Evolutionary conservation across 2,797 vertebrate genomes (phyloP).

Genomic region (Galagoides demidoff): DNA sequence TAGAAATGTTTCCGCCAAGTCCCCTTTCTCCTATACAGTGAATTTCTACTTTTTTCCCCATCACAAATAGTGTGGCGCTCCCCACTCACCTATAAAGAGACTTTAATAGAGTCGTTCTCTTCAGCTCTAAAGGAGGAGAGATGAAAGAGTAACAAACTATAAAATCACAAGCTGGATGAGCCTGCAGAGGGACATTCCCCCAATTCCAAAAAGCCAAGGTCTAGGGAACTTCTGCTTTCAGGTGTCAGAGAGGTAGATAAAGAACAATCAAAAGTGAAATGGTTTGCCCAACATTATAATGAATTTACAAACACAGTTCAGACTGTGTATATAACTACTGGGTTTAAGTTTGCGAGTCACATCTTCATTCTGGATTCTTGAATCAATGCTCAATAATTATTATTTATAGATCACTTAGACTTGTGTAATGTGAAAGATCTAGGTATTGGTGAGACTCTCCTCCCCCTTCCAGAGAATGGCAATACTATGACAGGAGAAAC

Average conservation of each 20-base stretch:
- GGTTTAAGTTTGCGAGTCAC: background rate
- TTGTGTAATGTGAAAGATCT: background rate
- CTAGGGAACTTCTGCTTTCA: background rate
- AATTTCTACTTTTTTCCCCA: slow-evolving; percentile 49
- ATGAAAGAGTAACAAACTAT: background rate
- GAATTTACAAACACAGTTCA: background rate
- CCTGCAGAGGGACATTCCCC: background rate
- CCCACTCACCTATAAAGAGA: slow-evolving; percentile 61
- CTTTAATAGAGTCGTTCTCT: background rate
- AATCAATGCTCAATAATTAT: background rate
- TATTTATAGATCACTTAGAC: background rate
- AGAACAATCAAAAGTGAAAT: background rate
- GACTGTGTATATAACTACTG: background rate
- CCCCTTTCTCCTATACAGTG: slow-evolving; percentile 34
- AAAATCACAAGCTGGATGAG: background rate
- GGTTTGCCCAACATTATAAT: background rate
- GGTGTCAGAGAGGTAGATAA: slow-evolving; percentile 1
- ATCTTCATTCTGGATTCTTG: background rate
- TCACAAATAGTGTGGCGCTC: background rate
- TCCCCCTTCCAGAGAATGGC: background rate
- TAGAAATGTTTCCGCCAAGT: slow-evolving; percentile 63
- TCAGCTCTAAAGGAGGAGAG: background rate
- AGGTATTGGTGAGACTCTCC: background rate
- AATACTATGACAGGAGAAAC: background rate
- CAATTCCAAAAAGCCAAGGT: background rate